These are phyloP conservation scores for Hirtodrosophila trivittata DNA, from an alignment of 2,888 invertebrate species.

Conservation along the genomic window DNA sequence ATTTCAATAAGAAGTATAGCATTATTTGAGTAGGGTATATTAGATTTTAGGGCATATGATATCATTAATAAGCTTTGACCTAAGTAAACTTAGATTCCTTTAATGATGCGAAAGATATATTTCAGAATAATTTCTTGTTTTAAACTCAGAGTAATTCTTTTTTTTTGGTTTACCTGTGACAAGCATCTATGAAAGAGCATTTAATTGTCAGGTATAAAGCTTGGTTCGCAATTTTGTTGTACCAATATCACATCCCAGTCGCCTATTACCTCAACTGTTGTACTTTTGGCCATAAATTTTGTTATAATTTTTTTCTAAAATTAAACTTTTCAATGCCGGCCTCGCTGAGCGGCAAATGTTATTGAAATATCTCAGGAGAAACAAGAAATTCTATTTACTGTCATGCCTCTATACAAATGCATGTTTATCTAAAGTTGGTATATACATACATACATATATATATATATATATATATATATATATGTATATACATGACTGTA, in stretches of 20 bases:
- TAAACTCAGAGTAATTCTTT: too few species aligned
- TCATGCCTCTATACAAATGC: constrained; percentile 7
- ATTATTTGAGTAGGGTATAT: too few species aligned
- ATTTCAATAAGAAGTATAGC: too few species aligned
- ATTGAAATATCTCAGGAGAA: constrained; percentile 60
- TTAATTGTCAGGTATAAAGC: too few species aligned
- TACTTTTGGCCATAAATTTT: constrained; percentile 59
- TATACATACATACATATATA: constrained; percentile 12
- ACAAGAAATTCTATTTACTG: constrained; percentile 63
- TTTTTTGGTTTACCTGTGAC: too few species aligned
- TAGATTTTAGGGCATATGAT: too few species aligned
- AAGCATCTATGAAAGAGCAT: too few species aligned
- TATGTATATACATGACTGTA: constrained; percentile 7
- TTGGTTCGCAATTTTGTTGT: too few species aligned
- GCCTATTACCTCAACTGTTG: constrained; percentile 35
- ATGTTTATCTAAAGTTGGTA: not conserved
- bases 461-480: constrained; percentile 15
- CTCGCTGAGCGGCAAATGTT: constrained; percentile 67
- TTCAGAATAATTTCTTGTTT: too few species aligned
- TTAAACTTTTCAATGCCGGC: constrained; percentile 68
- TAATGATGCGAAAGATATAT: too few species aligned
- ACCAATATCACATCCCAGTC: constrained; percentile 13
- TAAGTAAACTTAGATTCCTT: too few species aligned
- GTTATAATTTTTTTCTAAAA: constrained; percentile 67
- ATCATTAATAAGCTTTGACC: too few species aligned